phyloP scores from a whole-genome alignment of 1,140 invertebrate species.

The Hydropsyche tenuis region DNA sequence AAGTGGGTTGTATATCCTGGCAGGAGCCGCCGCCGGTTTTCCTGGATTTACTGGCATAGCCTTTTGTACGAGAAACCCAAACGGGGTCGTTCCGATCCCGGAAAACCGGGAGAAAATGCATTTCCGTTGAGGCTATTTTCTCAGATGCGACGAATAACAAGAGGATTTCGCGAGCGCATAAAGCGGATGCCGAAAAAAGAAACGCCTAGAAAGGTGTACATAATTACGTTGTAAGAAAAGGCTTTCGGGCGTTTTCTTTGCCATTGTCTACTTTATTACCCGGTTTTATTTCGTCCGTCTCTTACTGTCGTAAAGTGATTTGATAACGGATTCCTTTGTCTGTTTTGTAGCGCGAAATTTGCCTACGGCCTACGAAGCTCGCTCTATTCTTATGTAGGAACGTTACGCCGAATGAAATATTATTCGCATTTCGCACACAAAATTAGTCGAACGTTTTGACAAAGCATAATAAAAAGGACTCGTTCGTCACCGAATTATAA shows the following conservation, averaged over 20 bases:
- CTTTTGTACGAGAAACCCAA: neutral
- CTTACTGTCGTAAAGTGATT: slow-evolving; percentile 5
- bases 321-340: slow-evolving; percentile 19
- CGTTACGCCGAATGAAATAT: neutral
- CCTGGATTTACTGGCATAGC: neutral
- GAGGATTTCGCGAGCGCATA: neutral
- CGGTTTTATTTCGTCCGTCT: neutral
- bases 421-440: neutral
- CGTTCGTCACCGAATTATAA: neutral
- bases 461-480: neutral
- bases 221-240: neutral
- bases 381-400: neutral
- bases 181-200: neutral
- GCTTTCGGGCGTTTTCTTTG: slow-evolving; percentile 1
- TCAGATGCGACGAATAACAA: neutral
- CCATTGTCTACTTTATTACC: slow-evolving; percentile 21
- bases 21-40: neutral
- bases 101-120: slow-evolving; percentile 10
- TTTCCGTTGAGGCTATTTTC: neutral
- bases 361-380: slow-evolving; percentile 11
- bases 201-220: neutral
- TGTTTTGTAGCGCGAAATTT: slow-evolving; percentile 6
- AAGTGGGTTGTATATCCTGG: slow-evolving; percentile 1
- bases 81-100: neutral
- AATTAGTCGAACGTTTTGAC: slow-evolving; percentile 16